These are phyloP conservation scores for Epistrophe eligans DNA, from an alignment of 2,888 invertebrate species.

Conservation along the genomic window DNA sequence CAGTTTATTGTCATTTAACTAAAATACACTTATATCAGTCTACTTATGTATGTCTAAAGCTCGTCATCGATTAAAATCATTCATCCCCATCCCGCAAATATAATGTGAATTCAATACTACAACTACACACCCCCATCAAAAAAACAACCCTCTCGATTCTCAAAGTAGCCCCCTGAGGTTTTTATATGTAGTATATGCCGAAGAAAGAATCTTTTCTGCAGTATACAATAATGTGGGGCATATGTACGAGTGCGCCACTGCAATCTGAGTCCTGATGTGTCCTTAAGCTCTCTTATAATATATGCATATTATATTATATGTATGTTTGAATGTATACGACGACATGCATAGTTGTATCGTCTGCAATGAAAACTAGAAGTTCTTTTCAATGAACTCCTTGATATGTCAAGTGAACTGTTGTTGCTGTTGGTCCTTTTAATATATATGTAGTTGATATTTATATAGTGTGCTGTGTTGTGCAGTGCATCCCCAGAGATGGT, in stretches of 20 bases:
- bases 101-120: slow-evolving; percentile 41
- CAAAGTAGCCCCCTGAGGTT: slow-evolving; percentile 51
- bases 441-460: slow-evolving; percentile 5
- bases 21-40: slow-evolving; percentile 32
- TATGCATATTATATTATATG: too few species aligned
- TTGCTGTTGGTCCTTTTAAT: slow-evolving; percentile 46
- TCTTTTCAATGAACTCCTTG: slow-evolving; percentile 69
- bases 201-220: neutral
- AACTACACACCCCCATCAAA: neutral
- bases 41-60: slow-evolving; percentile 36
- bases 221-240: slow-evolving; percentile 13
- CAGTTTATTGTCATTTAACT: slow-evolving; percentile 39
- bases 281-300: slow-evolving; percentile 19
- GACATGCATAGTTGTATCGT: slow-evolving; percentile 1
- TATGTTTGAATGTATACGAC: neutral
- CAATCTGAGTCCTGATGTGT: slow-evolving; percentile 21
- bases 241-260: slow-evolving; percentile 8
- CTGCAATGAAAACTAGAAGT: slow-evolving; percentile 60
- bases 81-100: neutral
- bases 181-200: neutral
- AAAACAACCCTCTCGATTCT: slow-evolving; percentile 10
- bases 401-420: slow-evolving; percentile 70
- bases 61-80: slow-evolving; percentile 57
- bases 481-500: neutral
- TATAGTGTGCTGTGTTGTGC: neutral